A percentile compares a stretch with the other conserved stretches of the same genome.
phyloP scores from a whole-genome alignment of 2,888 invertebrate species.

The Asteroscopus sphinx region DNA sequence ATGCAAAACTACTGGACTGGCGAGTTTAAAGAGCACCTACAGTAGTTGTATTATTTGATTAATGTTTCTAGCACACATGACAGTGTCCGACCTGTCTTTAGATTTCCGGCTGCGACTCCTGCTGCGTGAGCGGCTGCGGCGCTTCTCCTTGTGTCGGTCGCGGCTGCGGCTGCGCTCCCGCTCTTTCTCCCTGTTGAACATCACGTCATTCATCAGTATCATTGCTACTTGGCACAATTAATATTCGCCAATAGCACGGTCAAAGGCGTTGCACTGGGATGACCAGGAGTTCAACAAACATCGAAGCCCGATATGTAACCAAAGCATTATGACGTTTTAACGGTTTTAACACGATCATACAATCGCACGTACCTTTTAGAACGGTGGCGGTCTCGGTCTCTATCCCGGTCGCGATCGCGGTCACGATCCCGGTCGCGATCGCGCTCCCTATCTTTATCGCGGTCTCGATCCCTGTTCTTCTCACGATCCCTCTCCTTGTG shows the following conservation, averaged over 20 bases:
- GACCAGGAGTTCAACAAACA: no score
- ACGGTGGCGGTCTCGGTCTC: constrained; percentile 79
- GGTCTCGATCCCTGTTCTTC: constrained; percentile 68
- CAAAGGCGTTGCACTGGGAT: no score
- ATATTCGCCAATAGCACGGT: no score
- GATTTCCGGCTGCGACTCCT: constrained; percentile 81
- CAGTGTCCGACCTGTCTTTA: constrained; percentile 78
- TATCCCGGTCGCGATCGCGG: constrained; percentile 79
- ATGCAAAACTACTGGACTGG: no score
- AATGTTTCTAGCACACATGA: no score
- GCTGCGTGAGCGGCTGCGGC: constrained; percentile 78
- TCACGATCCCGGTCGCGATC: constrained; percentile 72
- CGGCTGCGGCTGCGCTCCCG: constrained; percentile 71
- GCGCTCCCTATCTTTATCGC: constrained; percentile 66
- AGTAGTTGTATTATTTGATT: no score
- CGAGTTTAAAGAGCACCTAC: no score
- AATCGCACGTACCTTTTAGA: constrained; percentile 87
- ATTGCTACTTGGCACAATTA: no score
- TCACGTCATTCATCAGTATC: constrained; percentile 16
- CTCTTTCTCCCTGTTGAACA: constrained; percentile 78
- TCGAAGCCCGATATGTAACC: no score
- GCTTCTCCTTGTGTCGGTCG: constrained; percentile 76
- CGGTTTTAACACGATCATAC: background rate
- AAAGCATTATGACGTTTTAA: no score
- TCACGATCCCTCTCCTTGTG: constrained; percentile 77